Evolutionary conservation across 1,140 invertebrate species (phyloP).

Genomic region (Aphidius gifuensis): DNA sequence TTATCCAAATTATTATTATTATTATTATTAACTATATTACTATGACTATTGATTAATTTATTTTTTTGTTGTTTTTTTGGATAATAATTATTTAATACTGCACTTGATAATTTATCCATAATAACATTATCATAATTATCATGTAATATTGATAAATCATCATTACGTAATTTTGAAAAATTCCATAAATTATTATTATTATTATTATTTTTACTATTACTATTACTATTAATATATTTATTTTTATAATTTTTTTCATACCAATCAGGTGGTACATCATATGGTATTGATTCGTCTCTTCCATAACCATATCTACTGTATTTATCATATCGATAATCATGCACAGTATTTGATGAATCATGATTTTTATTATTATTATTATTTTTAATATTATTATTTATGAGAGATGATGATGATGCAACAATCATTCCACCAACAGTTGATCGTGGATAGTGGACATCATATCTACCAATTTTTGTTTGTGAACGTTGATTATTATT

Average conservation of each 20-base stretch:
- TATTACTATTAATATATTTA: neutral
- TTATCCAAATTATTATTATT: neutral
- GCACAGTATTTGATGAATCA: constrained; percentile 1
- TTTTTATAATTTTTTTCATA: neutral
- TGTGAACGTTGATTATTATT: neutral
- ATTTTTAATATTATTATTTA: neutral
- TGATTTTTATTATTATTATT: constrained; percentile 9
- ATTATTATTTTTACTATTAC: neutral
- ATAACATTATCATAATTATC: constrained; percentile 10
- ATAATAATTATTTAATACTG: constrained; percentile 21
- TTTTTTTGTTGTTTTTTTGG: constrained; percentile 3
- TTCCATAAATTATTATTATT: constrained; percentile 5
- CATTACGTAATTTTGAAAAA: constrained; percentile 1
- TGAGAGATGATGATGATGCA: neutral
- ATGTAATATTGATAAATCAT: neutral
- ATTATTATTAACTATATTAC: constrained; percentile 9
- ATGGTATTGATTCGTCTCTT: constrained; percentile 1
- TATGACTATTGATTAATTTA: neutral
- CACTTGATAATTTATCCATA: constrained; percentile 20
- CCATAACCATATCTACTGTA: constrained; percentile 3
- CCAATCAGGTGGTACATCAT: constrained; percentile 21
- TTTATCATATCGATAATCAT: too few relatives aligned
- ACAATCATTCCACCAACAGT: too few relatives aligned
- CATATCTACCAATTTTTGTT: neutral
- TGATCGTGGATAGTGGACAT: too few relatives aligned